These are phyloP conservation scores for Neopelma chrysocephalum DNA, from an alignment of 2,797 vertebrate genomes.

Conservation along the genomic window DNA sequence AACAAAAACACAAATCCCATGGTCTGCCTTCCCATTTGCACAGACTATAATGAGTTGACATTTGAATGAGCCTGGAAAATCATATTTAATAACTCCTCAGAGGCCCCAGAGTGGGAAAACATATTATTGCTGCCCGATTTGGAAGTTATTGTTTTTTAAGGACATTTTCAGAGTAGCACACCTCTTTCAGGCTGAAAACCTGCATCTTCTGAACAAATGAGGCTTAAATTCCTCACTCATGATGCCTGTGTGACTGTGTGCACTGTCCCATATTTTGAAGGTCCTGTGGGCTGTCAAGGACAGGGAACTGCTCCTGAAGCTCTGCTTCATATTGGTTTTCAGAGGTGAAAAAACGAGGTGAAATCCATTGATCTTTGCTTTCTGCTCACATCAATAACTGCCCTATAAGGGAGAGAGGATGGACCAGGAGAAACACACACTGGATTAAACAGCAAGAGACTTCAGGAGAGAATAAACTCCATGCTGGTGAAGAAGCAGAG, in stretches of 20 bases:
- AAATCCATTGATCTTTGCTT: background rate
- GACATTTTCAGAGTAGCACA: background rate
- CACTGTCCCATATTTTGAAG: background rate
- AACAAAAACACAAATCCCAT: conserved; percentile 6
- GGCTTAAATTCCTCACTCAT: background rate
- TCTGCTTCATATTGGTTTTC: background rate
- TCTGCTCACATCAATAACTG: background rate
- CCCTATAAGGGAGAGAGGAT: background rate
- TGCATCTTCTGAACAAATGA: background rate
- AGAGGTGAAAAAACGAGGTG: background rate
- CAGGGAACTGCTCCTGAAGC: background rate
- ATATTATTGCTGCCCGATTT: background rate
- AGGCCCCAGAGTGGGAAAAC: conserved; percentile 12
- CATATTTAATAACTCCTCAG: conserved; percentile 28
- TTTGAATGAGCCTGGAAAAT: conserved; percentile 52
- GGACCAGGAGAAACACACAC: background rate
- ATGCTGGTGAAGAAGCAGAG: background rate
- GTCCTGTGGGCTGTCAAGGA: background rate
- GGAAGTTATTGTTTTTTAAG: background rate
- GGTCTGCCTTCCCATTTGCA: background rate
- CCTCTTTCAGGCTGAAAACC: background rate
- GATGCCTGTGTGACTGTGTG: background rate
- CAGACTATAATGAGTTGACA: background rate
- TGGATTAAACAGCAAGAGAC: background rate
- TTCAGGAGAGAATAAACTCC: background rate